These are phyloP conservation scores for Myopa testacea DNA, from an alignment of 2,888 invertebrate genomes.

Conservation along the genomic window DNA sequence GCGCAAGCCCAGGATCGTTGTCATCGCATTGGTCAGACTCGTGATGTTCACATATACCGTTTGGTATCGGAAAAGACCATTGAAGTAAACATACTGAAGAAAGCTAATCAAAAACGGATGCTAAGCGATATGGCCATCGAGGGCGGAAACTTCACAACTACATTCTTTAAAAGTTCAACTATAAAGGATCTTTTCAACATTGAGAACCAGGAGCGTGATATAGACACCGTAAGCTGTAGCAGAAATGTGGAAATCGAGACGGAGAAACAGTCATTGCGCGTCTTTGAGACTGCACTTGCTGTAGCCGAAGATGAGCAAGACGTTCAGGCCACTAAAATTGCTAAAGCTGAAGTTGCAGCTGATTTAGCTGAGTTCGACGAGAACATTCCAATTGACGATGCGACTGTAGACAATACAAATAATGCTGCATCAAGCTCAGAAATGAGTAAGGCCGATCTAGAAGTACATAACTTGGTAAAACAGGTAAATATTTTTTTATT, in stretches of 20 bases:
- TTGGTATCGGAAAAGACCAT: slow-evolving; percentile 96
- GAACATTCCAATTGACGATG: slow-evolving; percentile 86
- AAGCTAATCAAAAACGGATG: slow-evolving; percentile 96
- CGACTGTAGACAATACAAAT: slow-evolving; percentile 62
- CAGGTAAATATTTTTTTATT: slow-evolving; percentile 70
- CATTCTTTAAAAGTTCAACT: slow-evolving; percentile 92
- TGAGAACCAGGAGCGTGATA: slow-evolving; percentile 70
- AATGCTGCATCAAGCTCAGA: slow-evolving; percentile 69
- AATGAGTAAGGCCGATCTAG: slow-evolving; percentile 79
- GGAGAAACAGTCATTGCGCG: slow-evolving; percentile 74
- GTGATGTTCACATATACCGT: slow-evolving; percentile 98
- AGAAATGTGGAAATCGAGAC: slow-evolving; percentile 58
- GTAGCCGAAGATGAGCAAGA: slow-evolving; percentile 96
- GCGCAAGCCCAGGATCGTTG: slow-evolving; percentile 96
- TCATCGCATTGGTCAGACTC: slow-evolving; percentile 98
- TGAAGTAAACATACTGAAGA: slow-evolving; percentile 99
- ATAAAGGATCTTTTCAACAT: slow-evolving; percentile 93
- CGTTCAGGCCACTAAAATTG: slow-evolving; percentile 88
- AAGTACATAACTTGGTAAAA: slow-evolving; percentile 78
- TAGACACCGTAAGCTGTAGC: slow-evolving; percentile 71
- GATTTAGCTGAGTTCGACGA: slow-evolving; percentile 97
- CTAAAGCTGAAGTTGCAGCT: slow-evolving; percentile 89
- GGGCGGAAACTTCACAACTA: slow-evolving; percentile 98
- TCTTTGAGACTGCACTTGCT: slow-evolving; percentile 85
- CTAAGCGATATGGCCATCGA: slow-evolving; percentile 98